Evolutionary conservation across 2,113 vertebrate species (phyloP), one percentile per base, ranked within the genome.

Genomic region (Saimiri boliviensis): DNA sequence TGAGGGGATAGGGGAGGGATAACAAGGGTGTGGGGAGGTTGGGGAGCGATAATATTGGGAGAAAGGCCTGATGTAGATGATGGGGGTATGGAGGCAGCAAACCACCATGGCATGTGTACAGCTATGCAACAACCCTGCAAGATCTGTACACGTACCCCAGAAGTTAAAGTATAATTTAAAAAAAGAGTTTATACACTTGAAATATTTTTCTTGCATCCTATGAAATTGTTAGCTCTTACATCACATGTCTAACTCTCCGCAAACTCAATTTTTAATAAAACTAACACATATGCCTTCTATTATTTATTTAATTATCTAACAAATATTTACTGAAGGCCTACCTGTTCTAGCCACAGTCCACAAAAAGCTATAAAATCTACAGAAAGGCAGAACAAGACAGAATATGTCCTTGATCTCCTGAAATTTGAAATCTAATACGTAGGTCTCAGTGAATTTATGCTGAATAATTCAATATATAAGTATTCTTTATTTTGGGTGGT

Each of bases 251-350:
- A 56, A 76, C 21, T 68, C 40, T 84, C 12, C 23, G 87, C 1
- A 27, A 52, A 68, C 20, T 37, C 23, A 86, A 47, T 12, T 47
- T 20, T 6, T 16, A 58, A 80, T 35, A 35, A 63, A 40, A 56
- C 0, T 35, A 87, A 49, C 5, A 80, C 37, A 25, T 82, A 66
- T 81, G 5, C 40, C 40, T 74, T 23, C 13, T 91, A 60, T 85
- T 84, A 91, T 25, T 45, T 45, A 58, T 70, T 89, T 35, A 89
- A 76, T 71, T 11, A 47, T 77, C 86, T 32, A 96, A 63, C 9
- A 96, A 71, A 56, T 83, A 90, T 87, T 92, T 95, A 27, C 23
- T 56, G 27, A 54, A 96, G 42, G 25, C 27, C n/a, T 86, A 71
- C 11, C 21, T 82, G 25, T 71, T 77, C 6, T 0, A 83, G 21